These are phyloP conservation scores for Ammodytes marinus DNA, from an alignment of 2,113 vertebrate genomes.

Conservation along the genomic window DNA sequence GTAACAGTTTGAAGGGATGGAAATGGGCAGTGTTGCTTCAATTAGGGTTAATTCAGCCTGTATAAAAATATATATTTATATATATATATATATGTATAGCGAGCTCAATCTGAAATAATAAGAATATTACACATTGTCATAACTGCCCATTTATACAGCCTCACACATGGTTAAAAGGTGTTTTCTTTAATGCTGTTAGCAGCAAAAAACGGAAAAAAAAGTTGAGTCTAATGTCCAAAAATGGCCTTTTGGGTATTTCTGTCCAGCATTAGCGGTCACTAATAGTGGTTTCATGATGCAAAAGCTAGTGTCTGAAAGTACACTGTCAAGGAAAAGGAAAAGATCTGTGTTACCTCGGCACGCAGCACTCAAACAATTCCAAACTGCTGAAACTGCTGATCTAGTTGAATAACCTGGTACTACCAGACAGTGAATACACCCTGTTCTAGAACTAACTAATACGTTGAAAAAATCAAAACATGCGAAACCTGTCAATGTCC, in stretches of 20 bases:
- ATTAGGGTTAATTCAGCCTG: background rate
- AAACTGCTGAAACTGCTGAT: background rate
- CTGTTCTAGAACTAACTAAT: background rate
- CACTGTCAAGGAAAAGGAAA: background rate
- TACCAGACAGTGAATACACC: background rate
- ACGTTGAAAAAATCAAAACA: constrained; percentile 28
- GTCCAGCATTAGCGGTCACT: background rate
- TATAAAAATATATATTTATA: background rate
- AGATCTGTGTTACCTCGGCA: too few species aligned
- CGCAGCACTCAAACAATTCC: background rate
- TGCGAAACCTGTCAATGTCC: constrained; percentile 13
- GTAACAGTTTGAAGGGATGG: constrained; percentile 3
- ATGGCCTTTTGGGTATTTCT: background rate
- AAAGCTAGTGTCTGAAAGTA: background rate
- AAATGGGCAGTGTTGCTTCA: constrained; percentile 17
- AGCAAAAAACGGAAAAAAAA: background rate
- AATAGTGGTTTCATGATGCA: background rate
- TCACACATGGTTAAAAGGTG: background rate
- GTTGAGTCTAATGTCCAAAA: background rate
- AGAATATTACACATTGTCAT: background rate
- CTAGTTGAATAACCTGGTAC: background rate
- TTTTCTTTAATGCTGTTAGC: background rate
- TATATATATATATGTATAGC: background rate
- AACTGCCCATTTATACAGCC: constrained; percentile 3
- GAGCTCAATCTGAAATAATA: background rate